These are phyloP conservation scores for Coranthus polyacanthus DNA, from an alignment of 2,797 vertebrate species.

Conservation along the genomic window DNA sequence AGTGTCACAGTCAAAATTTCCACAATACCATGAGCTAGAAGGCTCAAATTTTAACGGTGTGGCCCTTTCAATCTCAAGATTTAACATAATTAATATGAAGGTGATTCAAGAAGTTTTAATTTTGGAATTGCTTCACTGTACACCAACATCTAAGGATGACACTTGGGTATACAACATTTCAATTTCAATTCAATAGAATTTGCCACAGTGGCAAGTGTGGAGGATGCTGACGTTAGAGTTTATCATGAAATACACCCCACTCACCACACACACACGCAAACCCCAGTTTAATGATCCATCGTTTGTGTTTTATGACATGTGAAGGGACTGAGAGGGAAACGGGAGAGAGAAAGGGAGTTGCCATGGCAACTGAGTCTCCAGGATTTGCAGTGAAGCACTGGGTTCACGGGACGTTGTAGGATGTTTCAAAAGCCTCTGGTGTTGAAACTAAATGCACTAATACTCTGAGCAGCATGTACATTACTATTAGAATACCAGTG, in stretches of 20 bases:
- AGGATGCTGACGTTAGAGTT: not conserved
- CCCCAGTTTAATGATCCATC: conserved; percentile 44
- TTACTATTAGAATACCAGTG: not conserved
- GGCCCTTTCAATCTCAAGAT: too few species aligned
- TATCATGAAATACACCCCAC: not conserved
- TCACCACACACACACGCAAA: conserved; percentile 9
- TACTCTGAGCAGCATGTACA: not conserved
- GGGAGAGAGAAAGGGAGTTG: conserved; percentile 51
- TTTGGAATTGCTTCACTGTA: too few species aligned
- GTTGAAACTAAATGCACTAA: not conserved
- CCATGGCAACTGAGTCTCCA: conserved; percentile 70
- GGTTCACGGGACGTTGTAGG: not conserved
- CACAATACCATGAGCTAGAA: too few species aligned
- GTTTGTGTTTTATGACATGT: conserved; percentile 58
- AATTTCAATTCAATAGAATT: not conserved
- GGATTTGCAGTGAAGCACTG: conserved; percentile 48
- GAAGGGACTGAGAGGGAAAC: conserved; percentile 16
- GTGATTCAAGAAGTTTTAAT: too few species aligned
- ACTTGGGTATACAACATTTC: too few species aligned
- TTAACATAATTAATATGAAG: too few species aligned
- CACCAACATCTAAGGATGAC: too few species aligned
- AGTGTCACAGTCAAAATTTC: too few species aligned
- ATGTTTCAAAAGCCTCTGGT: not conserved
- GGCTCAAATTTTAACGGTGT: too few species aligned
- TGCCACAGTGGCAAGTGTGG: not conserved